These are phyloP conservation scores for Punctoribates punctum DNA, from an alignment of 2,888 invertebrate genomes.

Conservation along the genomic window DNA sequence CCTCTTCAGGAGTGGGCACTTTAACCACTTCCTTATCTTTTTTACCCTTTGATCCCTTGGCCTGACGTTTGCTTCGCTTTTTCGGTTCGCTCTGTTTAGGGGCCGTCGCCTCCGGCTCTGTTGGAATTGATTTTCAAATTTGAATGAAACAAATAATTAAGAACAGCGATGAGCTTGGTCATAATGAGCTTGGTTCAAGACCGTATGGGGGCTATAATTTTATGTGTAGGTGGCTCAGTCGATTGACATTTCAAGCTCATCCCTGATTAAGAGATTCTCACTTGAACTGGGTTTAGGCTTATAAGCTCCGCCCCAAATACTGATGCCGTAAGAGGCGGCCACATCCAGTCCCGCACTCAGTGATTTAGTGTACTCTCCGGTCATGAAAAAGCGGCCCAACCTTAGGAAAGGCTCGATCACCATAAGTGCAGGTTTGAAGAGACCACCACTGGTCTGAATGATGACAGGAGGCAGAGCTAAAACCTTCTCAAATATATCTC, in stretches of 20 bases:
- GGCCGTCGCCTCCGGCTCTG: too few species aligned
- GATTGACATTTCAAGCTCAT: too few species aligned
- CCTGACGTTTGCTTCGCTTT: background rate
- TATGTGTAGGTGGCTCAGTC: too few species aligned
- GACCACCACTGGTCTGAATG: background rate
- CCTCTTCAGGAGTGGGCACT: too few species aligned
- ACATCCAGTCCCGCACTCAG: background rate
- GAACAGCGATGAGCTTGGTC: too few species aligned
- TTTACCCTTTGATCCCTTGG: background rate
- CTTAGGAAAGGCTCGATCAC: background rate
- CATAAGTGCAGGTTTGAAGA: background rate
- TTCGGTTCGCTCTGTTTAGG: background rate
- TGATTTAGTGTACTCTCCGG: background rate
- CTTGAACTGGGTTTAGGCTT: background rate
- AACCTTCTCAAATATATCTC: background rate
- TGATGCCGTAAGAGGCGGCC: constrained; percentile 10
- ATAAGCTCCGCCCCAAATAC: constrained; percentile 26
- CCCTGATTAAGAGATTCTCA: too few species aligned
- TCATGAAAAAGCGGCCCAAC: background rate
- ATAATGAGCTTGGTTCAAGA: too few species aligned
- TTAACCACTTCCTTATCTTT: background rate
- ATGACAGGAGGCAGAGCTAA: constrained; percentile 12
- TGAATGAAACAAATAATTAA: too few species aligned
- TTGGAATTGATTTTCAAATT: background rate
- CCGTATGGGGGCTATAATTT: too few species aligned